phyloP scores from a whole-genome alignment of 2,888 invertebrate species.

The Unio pictorum region DNA sequence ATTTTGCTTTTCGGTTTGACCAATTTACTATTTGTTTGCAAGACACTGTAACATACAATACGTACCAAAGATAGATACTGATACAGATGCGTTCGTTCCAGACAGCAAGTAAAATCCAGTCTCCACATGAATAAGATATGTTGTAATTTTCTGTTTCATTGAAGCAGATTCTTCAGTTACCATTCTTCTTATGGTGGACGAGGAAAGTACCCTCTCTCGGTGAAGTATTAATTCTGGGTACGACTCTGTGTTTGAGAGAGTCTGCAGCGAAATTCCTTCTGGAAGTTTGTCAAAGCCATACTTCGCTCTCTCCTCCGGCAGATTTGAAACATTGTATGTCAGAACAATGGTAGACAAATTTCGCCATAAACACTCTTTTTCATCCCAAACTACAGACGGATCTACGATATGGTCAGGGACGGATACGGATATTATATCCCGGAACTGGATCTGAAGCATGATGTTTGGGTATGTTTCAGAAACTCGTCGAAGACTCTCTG shows the following conservation, averaged over 20 bases:
- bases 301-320: slow-evolving; percentile 19
- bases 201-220: slow-evolving; percentile 26
- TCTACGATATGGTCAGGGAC: slow-evolving; percentile 5
- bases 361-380: slow-evolving; percentile 21
- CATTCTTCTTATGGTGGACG: slow-evolving; percentile 18
- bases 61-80: slow-evolving; percentile 26
- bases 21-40: no score
- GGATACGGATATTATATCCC: slow-evolving; percentile 5
- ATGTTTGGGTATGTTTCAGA: slow-evolving; percentile 13
- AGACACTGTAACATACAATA: no score
- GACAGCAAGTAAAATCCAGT: slow-evolving; percentile 33
- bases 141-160: slow-evolving; percentile 17
- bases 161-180: slow-evolving; percentile 11
- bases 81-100: slow-evolving; percentile 34
- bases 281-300: slow-evolving; percentile 18
- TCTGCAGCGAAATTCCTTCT: slow-evolving; percentile 10
- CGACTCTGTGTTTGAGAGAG: slow-evolving; percentile 14
- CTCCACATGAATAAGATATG: slow-evolving; percentile 31
- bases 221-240: slow-evolving; percentile 20
- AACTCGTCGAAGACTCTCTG: slow-evolving; percentile 15
- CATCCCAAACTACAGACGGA: slow-evolving; percentile 22
- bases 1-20: no score
- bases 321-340: slow-evolving; percentile 29
- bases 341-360: slow-evolving; percentile 18
- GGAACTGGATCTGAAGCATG: slow-evolving; percentile 28